Percentiles rank a stretch among this genome's conserved stretches.
phyloP scores from a whole-genome alignment of 2,797 vertebrate genomes.

The Phoeniculus purpureus region DNA sequence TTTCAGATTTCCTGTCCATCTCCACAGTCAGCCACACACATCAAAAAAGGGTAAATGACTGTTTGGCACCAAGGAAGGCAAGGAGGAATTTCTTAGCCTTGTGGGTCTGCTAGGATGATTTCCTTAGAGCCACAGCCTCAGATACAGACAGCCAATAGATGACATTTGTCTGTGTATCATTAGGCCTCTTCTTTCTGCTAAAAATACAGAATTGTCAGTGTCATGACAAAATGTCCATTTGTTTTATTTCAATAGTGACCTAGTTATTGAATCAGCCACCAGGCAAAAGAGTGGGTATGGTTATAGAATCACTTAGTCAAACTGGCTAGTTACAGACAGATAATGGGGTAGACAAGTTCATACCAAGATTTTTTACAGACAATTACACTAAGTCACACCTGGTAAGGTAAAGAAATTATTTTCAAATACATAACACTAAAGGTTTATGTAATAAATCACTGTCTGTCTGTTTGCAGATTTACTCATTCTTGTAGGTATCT shows the following conservation, averaged over 20 bases:
- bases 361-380: not conserved
- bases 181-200: not conserved
- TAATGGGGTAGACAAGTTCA: not conserved
- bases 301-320: not conserved
- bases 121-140: not conserved
- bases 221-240: not conserved
- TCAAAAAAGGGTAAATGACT: not conserved
- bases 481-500: not conserved
- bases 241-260: not conserved
- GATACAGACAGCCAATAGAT: not conserved
- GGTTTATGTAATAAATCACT: not conserved
- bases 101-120: not conserved
- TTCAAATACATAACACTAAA: not conserved
- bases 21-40: not conserved
- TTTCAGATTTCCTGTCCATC: not conserved
- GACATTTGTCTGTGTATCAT: not conserved
- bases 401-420: not conserved
- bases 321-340: not conserved
- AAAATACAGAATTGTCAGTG: not conserved
- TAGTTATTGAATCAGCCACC: not conserved
- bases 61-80: not conserved
- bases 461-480: not conserved
- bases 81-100: not conserved
- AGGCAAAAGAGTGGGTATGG: not conserved
- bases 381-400: not conserved